A percentile compares a stretch with the other conserved stretches of the same genome.
These are phyloP conservation scores for Podabrus alpinus DNA, from an alignment of 2,888 invertebrate genomes.

Conservation along the genomic window DNA sequence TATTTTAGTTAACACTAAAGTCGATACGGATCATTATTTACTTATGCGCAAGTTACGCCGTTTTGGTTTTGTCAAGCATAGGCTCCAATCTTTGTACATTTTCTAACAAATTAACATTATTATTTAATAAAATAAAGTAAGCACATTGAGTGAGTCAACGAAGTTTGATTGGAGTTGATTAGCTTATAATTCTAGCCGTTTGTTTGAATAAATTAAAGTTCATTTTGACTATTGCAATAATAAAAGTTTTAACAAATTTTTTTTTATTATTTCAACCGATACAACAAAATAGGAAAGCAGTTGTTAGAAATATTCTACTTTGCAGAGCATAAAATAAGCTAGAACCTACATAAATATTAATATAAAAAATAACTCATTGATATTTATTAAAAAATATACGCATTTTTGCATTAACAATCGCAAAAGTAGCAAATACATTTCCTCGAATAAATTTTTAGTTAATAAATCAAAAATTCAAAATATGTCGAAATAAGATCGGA, in stretches of 20 bases:
- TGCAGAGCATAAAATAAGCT: neutral
- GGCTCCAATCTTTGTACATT: neutral
- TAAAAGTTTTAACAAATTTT: too few relatives aligned
- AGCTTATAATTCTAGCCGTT: conserved; percentile 8
- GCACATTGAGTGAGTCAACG: conserved; percentile 9
- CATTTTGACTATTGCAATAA: conserved; percentile 8
- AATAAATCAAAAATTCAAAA: neutral
- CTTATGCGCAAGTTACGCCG: conserved; percentile 13
- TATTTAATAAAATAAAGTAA: conserved; percentile 19
- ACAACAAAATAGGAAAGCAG: conserved; percentile 12
- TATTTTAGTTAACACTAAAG: conserved; percentile 14
- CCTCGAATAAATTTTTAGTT: neutral
- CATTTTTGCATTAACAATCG: too few relatives aligned
- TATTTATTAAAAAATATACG: too few relatives aligned
- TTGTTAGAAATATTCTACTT: neutral
- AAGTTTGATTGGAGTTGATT: conserved; percentile 23
- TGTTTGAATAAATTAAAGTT: conserved; percentile 15
- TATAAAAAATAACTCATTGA: too few relatives aligned
- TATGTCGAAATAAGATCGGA: neutral
- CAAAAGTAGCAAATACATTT: too few relatives aligned
- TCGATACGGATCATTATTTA: conserved; percentile 12
- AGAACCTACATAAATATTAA: too few relatives aligned
- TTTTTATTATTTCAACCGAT: neutral
- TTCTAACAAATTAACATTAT: conserved; percentile 4
- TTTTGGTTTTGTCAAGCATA: conserved; percentile 1